A percentile compares a stretch with the other conserved stretches of the same genome.
phyloP scores from a whole-genome alignment of 2,888 invertebrate genomes.

The Athalia circularis region DNA sequence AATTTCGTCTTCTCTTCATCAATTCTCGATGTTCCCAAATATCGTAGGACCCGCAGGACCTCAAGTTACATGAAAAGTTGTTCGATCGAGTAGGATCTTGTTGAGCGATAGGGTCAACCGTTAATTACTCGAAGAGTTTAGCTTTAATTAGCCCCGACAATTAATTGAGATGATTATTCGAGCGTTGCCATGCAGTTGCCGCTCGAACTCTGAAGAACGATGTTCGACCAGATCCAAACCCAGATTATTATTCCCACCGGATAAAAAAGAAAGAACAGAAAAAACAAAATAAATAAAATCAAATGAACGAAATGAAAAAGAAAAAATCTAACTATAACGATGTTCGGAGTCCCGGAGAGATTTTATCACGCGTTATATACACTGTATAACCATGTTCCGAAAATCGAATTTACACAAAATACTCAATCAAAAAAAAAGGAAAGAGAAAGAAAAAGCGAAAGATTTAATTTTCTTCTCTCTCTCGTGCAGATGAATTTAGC shows the following conservation, averaged over 20 bases:
- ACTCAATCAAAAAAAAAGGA: no score
- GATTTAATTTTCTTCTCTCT: no score
- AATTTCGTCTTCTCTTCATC: background rate
- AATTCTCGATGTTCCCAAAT: background rate
- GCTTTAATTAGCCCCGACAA: slow-evolving; percentile 66
- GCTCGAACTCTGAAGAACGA: slow-evolving; percentile 17
- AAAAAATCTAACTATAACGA: background rate
- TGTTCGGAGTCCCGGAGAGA: no score
- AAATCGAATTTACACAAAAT: no score
- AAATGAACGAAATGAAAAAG: background rate
- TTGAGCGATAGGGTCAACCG: slow-evolving; percentile 59
- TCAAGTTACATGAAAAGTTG: slow-evolving; percentile 30
- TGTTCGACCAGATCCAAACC: slow-evolving; percentile 36
- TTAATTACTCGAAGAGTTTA: slow-evolving; percentile 66
- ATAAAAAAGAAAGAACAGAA: background rate
- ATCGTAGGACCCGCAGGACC: slow-evolving; percentile 8
- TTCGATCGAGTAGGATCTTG: slow-evolving; percentile 52
- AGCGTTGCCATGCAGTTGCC: slow-evolving; percentile 23
- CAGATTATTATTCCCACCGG: slow-evolving; percentile 52
- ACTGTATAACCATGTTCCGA: no score
- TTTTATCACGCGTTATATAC: no score
- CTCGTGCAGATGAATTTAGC: no score
- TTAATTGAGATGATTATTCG: slow-evolving; percentile 65
- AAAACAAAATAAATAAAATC: background rate
- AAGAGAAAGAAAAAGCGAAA: no score